Evolutionary conservation across 2,888 invertebrate genomes (phyloP), one percentile per base, ranked within the genome.

Genomic region (Temnothorax rugatulus): DNA sequence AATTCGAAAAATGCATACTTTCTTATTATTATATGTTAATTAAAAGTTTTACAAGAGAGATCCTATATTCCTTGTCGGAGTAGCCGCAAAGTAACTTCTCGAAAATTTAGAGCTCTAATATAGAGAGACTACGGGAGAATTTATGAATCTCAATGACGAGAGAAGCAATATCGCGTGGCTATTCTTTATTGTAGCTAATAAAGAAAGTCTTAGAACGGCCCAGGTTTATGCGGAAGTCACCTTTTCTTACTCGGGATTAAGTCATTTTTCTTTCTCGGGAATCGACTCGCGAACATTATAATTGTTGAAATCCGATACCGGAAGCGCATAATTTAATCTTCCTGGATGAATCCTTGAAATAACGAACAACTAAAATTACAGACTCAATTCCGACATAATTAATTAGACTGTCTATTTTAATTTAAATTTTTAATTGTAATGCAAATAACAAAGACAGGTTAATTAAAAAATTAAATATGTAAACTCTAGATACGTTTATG

Each of bases 111-210:
- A 85, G 88, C 87, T 90, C 89, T 91, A 89, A 92, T 91, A 91
- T 87, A 87, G 79, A 87, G 86, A 76, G 84, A 74, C 81, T 76
- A 61, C 50, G 66, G 71, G 83, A 83, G 90, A 93, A 91, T 92
- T 91, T 92, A 92, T 92, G 92, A 92, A 92, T 92, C 88, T 88
- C 88, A 90, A 92, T 89, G 92, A 91, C 87, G 88, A 89, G 90
- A 89, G 90, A 66, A 88, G 90, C 90, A 86, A 91, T 90, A 90
- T 91, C 87, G 84, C 84, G 38, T 68, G 79, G 86, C 88, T 87
- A 90, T 93, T 90, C 87, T 90, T 91, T 83, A 92, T 89, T 87
- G 81, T 73, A 74, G 89, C 90, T 90, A 89, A 91, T 90, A 90
- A 90, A 90, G 90, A 88, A 85, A 71, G 84, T 21, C 59, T 66